Conservation (phyloP, 1,140 invertebrate species). For the Sinonovacula constricta region DNA sequence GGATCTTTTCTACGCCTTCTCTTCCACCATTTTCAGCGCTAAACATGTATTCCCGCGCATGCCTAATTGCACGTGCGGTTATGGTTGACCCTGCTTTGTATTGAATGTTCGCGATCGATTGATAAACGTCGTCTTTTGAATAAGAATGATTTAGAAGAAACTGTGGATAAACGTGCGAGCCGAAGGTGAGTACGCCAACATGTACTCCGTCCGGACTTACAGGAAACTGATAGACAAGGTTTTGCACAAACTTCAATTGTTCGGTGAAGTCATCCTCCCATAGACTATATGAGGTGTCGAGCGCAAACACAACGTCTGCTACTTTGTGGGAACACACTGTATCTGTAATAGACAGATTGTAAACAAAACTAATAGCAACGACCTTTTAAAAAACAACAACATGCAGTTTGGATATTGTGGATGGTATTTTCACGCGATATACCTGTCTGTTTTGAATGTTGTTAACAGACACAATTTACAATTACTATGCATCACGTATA, state of each 20-base stretch:
- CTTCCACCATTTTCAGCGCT: slow-evolving; percentile 54
- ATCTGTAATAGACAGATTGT: not conserved
- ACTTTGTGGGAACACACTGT: slow-evolving; percentile 2
- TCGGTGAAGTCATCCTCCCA: slow-evolving; percentile 48
- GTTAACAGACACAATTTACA: too few relatives aligned
- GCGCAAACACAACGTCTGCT: slow-evolving; percentile 54
- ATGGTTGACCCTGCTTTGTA: slow-evolving; percentile 52
- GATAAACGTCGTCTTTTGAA: slow-evolving; percentile 37
- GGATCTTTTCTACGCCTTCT: slow-evolving; percentile 55
- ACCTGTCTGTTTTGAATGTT: too few relatives aligned
- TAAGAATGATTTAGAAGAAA: slow-evolving; percentile 50
- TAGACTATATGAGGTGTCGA: slow-evolving; percentile 55
- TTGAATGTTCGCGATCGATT: slow-evolving; percentile 51
- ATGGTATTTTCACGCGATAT: too few relatives aligned
- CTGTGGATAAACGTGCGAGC: slow-evolving; percentile 47
- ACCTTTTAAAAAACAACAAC: too few relatives aligned
- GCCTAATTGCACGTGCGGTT: slow-evolving; percentile 57
- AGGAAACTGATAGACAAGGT: slow-evolving; percentile 45
- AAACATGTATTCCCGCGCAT: slow-evolving; percentile 61
- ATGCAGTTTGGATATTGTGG: too few relatives aligned
- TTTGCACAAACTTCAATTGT: slow-evolving; percentile 50
- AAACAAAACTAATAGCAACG: too few relatives aligned
- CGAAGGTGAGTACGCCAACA: slow-evolving; percentile 56
- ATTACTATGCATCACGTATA: too few relatives aligned
- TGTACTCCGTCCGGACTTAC: slow-evolving; percentile 46